Conservation (phyloP, 2,888 invertebrate species). For the Ctena decussata region DNA sequence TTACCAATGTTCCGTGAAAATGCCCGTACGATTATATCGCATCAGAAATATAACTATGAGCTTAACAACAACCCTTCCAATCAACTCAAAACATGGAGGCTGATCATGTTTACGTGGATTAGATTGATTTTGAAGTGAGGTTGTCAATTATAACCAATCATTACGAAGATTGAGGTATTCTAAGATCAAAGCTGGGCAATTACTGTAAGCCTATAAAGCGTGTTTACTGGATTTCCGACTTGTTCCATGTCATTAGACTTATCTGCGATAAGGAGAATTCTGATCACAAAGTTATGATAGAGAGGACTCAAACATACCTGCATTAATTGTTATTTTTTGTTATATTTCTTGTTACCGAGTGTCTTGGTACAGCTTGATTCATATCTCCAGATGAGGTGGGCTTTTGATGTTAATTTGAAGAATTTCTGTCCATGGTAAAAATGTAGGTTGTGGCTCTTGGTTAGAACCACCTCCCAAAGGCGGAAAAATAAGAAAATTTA, state of each 20-base stretch:
- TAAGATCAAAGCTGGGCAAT: slow-evolving; percentile 1
- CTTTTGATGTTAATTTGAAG: no score
- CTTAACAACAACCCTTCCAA: background rate
- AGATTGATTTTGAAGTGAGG: slow-evolving; percentile 5
- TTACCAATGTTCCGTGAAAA: background rate
- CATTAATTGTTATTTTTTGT: no score
- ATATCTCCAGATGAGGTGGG: no score
- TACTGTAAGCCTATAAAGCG: background rate
- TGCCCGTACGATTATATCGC: background rate
- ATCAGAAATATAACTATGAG: background rate
- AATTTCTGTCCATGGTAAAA: no score
- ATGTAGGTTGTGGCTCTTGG: no score
- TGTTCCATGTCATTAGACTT: background rate
- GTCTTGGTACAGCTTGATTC: no score
- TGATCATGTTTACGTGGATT: slow-evolving; percentile 4
- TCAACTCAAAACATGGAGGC: background rate
- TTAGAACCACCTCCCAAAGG: no score
- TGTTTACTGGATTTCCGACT: background rate
- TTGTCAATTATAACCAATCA: background rate
- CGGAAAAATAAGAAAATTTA: no score
- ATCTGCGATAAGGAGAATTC: background rate
- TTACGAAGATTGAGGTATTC: background rate
- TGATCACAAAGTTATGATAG: background rate
- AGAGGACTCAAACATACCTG: background rate
- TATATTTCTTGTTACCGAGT: no score